A percentile compares a stretch with the other conserved stretches of the same genome.
Evolutionary conservation across 64 coral and sea anemone species (phyloP).

Genomic region (Dendrophyllia cribrosa): DNA sequence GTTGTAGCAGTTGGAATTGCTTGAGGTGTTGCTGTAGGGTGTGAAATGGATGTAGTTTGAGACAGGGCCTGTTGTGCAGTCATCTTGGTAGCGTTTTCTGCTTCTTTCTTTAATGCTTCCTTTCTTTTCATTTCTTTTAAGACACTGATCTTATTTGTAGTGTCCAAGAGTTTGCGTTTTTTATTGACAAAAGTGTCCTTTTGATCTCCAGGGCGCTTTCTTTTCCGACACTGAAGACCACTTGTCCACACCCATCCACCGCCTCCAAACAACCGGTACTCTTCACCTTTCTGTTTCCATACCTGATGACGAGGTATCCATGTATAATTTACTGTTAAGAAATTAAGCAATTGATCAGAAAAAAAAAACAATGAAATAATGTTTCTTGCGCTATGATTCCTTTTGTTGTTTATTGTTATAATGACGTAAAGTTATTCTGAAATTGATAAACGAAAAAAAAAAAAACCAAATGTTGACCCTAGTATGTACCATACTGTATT

Average conservation of each 20-base stretch:
- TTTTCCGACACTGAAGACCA: constrained; percentile 60
- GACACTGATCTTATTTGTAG: constrained; percentile 36
- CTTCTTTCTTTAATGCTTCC: constrained; percentile 47
- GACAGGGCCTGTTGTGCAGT: background rate
- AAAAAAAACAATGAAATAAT: background rate
- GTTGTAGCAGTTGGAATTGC: background rate
- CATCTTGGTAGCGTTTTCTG: constrained; percentile 31
- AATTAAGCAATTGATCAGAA: background rate
- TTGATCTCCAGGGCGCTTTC: constrained; percentile 42
- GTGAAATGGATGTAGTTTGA: background rate
- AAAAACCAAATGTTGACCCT: too few species aligned
- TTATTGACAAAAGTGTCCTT: constrained; percentile 68
- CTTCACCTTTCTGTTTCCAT: constrained; percentile 98
- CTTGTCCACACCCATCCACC: constrained; percentile 96
- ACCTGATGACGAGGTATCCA: constrained; percentile 90
- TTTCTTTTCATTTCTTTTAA: constrained; percentile 34
- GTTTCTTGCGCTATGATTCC: background rate
- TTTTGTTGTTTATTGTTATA: too few species aligned
- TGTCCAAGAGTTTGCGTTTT: constrained; percentile 56
- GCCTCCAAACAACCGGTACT: constrained; percentile 92
- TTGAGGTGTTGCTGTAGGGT: background rate
- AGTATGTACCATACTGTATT: too few species aligned
- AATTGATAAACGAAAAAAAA: too few species aligned
- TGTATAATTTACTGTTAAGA: constrained; percentile 84
- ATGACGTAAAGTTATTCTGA: too few species aligned